Percentiles rank a stretch among this genome's conserved stretches.
Conservation (phyloP, 2,888 invertebrate species). For the Cyclophora albipunctata region DNA sequence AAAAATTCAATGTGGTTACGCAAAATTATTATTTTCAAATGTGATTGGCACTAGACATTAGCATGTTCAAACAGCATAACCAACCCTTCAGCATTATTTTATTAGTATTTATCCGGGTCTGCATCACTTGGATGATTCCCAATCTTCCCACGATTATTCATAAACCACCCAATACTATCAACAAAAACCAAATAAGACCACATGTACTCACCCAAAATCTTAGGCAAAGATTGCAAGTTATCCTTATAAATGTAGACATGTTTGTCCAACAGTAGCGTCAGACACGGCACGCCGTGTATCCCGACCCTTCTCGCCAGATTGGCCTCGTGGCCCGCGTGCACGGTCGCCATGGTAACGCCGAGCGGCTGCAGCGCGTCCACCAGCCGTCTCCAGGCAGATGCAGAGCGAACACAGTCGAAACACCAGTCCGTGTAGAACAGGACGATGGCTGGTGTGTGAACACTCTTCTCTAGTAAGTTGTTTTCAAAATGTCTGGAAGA, state of each 20-base stretch:
- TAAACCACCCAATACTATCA: too few species aligned
- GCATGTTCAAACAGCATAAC: too few species aligned
- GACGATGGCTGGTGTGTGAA: slow-evolving; percentile 87
- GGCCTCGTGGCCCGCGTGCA: slow-evolving; percentile 88
- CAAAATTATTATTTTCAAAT: too few species aligned
- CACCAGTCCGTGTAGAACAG: slow-evolving; percentile 97
- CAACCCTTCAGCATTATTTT: too few species aligned
- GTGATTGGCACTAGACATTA: too few species aligned
- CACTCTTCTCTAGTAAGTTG: slow-evolving; percentile 88
- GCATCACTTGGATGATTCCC: too few species aligned
- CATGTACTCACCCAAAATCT: slow-evolving; percentile 80
- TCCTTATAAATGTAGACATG: slow-evolving; percentile 90
- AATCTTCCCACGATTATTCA: too few species aligned
- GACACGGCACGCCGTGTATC: slow-evolving; percentile 86
- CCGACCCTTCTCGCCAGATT: slow-evolving; percentile 85
- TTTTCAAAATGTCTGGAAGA: slow-evolving; percentile 87
- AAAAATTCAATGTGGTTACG: not conserved
- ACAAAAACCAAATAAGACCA: too few species aligned
- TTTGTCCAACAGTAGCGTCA: slow-evolving; percentile 89
- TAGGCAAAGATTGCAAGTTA: slow-evolving; percentile 84
- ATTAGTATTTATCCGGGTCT: too few species aligned
- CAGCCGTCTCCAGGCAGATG: slow-evolving; percentile 88
- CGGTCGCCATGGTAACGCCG: slow-evolving; percentile 87
- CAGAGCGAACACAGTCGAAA: slow-evolving; percentile 92
- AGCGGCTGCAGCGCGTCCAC: slow-evolving; percentile 90